Conservation (phyloP, 2,113 vertebrate species). For the Scopus umbretta region DNA sequence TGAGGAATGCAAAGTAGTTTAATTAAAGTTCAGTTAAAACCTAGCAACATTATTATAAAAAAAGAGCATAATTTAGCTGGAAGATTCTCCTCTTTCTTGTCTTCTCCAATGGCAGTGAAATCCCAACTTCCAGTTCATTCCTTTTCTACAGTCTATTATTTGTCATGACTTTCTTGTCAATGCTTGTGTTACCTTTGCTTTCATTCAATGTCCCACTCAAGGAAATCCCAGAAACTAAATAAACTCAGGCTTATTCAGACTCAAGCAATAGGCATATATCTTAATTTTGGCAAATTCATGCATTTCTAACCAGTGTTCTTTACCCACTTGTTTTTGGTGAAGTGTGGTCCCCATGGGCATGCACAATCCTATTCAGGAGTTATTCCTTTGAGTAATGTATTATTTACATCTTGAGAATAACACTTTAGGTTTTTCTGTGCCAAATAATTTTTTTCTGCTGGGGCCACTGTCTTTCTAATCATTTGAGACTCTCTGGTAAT, state of each 20-base stretch:
- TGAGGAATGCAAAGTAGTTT: background rate
- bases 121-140: background rate
- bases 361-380: background rate
- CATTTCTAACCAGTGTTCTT: background rate
- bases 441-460: background rate
- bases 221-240: background rate
- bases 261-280: background rate
- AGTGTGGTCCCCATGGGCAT: accelerated
- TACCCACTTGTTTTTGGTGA: background rate
- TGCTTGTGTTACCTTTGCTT: background rate
- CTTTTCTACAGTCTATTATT: background rate
- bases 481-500: background rate
- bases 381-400: background rate
- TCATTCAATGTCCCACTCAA: background rate
- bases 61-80: background rate
- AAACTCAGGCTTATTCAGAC: background rate
- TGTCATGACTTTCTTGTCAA: background rate
- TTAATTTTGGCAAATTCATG: background rate
- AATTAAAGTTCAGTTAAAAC: background rate
- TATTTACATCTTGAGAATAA: background rate
- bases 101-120: background rate
- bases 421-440: accelerated
- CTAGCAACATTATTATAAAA: background rate
- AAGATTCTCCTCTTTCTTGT: background rate
- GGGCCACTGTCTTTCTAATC: background rate